Evolutionary conservation across 2,797 vertebrate species (phyloP).

Genomic region (Gallirallus australis): DNA sequence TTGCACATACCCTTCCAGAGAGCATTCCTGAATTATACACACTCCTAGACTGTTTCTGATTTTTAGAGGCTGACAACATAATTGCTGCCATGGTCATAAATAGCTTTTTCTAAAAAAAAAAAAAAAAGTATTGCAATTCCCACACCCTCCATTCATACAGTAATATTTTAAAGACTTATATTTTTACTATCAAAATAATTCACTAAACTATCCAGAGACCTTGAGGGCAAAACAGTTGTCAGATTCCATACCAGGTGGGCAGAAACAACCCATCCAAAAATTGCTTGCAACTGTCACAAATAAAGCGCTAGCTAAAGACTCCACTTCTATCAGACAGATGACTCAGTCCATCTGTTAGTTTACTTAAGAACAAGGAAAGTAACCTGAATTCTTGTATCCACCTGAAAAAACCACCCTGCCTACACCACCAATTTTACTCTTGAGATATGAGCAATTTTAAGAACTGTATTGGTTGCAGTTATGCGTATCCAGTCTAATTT

Average conservation of each 20-base stretch:
- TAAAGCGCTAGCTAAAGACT: constrained; percentile 29
- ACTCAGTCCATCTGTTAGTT: constrained; percentile 57
- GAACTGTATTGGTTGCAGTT: constrained; percentile 1
- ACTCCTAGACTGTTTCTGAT: constrained; percentile 26
- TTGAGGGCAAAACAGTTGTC: constrained; percentile 22
- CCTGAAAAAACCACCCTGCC: constrained; percentile 13
- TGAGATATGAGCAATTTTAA: constrained; percentile 22
- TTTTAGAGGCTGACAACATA: constrained; percentile 55
- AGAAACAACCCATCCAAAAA: constrained; percentile 32
- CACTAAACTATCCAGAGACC: background rate
- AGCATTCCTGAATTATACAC: constrained; percentile 32
- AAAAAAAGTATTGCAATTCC: background rate
- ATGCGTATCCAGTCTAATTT: background rate
- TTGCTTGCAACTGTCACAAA: constrained; percentile 44
- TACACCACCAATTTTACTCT: constrained; percentile 15
- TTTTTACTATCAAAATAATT: constrained; percentile 33
- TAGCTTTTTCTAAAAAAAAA: background rate
- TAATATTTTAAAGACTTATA: background rate
- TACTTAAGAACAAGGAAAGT: constrained; percentile 36
- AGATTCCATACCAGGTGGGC: background rate
- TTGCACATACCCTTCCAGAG: background rate
- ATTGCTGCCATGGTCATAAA: constrained; percentile 44
- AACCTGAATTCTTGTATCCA: constrained; percentile 55
- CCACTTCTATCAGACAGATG: constrained; percentile 61
- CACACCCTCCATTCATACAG: background rate